These are phyloP conservation scores for Polyommatus iphigenia DNA, from an alignment of 2,888 invertebrate genomes.

Conservation along the genomic window DNA sequence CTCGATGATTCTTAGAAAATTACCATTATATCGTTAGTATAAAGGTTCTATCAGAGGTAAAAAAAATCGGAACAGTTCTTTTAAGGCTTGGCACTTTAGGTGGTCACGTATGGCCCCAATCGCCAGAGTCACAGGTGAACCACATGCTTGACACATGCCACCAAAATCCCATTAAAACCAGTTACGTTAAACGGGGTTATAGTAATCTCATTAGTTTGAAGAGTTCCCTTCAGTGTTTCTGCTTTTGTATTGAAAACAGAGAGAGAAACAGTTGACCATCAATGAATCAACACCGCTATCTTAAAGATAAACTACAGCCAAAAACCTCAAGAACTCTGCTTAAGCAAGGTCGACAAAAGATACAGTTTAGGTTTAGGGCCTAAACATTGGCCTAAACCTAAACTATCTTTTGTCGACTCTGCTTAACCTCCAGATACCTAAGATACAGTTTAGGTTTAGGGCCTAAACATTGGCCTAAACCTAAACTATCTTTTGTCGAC, in stretches of 20 bases:
- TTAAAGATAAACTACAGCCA: too few species aligned
- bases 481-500: too few species aligned
- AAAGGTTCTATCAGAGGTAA: not conserved
- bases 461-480: too few species aligned
- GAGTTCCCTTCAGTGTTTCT: not conserved
- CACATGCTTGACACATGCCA: not conserved
- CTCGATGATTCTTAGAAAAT: not conserved
- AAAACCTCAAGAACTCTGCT: too few species aligned
- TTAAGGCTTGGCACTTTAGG: not conserved
- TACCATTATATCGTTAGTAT: not conserved
- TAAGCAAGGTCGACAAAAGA: too few species aligned
- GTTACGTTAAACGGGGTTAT: not conserved
- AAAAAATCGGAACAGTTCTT: not conserved
- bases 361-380: too few species aligned
- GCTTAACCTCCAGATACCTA: too few species aligned
- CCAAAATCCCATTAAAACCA: not conserved
- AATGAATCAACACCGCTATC: too few species aligned
- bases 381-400: too few species aligned
- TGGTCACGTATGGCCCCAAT: not conserved
- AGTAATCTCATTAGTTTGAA: not conserved
- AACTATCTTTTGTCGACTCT: too few species aligned
- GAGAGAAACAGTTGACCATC: not conserved
- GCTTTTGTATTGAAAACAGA: not conserved
- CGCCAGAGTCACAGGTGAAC: not conserved
- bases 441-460: too few species aligned